These are phyloP conservation scores for Palloptera scutellata DNA, from an alignment of 2,888 invertebrate species.

Conservation along the genomic window DNA sequence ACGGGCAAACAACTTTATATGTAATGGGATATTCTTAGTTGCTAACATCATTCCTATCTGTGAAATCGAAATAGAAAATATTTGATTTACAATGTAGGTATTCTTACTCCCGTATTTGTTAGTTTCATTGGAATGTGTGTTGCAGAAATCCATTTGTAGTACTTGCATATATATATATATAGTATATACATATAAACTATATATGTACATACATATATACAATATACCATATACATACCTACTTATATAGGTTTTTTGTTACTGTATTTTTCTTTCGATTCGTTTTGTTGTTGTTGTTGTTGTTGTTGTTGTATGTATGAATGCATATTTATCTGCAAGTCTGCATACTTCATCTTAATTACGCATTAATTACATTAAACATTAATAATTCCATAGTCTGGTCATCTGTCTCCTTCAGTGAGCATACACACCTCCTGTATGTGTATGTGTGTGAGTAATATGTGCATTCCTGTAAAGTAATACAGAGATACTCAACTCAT, in stretches of 20 bases:
- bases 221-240: too few relatives aligned
- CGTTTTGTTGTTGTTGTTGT: background rate
- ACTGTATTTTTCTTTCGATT: background rate
- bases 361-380: constrained; percentile 58
- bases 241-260: background rate
- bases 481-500: background rate
- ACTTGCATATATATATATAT: too few relatives aligned
- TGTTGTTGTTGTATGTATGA: too few relatives aligned
- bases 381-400: constrained; percentile 49
- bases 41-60: background rate
- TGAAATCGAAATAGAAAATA: background rate
- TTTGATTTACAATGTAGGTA: too few relatives aligned
- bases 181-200: too few relatives aligned
- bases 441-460: background rate
- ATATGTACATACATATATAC: too few relatives aligned
- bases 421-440: constrained; percentile 10
- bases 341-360: constrained; percentile 49
- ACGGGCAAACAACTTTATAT: background rate
- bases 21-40: constrained; percentile 5
- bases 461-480: constrained; percentile 6
- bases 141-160: too few relatives aligned
- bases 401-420: constrained; percentile 26
- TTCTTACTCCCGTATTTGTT: too few relatives aligned
- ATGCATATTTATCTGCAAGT: constrained; percentile 3
- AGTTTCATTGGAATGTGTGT: too few relatives aligned